Base-by-base conservation (phyloP, 2,888 invertebrate genomes). In the Listrodromus nycthemerus region DNA sequence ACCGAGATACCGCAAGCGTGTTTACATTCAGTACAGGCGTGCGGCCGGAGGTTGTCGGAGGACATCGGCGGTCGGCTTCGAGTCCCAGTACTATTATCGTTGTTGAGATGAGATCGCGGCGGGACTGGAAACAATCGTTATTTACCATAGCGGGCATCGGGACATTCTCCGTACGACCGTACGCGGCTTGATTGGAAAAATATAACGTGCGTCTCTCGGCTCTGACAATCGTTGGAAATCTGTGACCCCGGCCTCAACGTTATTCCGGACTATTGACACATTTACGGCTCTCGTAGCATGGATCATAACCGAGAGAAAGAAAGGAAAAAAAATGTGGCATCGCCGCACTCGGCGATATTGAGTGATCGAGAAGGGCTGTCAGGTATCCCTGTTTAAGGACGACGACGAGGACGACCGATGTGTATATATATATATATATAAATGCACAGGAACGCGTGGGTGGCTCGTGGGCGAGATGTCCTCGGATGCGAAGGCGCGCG, bases 31-130 rank as follows among this genome's bases (percentile, higher is more conserved):
- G 37, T 63, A 13, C 16, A n/a, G n/a, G 10, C 48, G 67, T n/a
- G 48, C 48, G 65, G 33, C 37, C 16, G 41, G 24, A 55, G 55
- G 55, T 21, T 24, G 55, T 5, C 55, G 55, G 21, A 21, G 55
- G 21, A 55, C 55, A 24, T 55, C 55, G 55, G 55, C 24, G 55
- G 55, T 55, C 55, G 55, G 55, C 21, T 45, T 55, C 55, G 55
- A 13, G 13, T 55, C 55, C 55, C 24, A 3, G 55, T 55, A 55
- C 24, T 24, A 24, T 55, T 55, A 7, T 45, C 24, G 24, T 55
- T 55, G 21, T 55, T 55, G n/a, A n/a, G 55, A 55, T 55, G 10
- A 21, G 24, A 55, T 55, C 4, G 55, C 55, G 55, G 24, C 55
- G 55, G 13, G 55, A 55, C 24, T 55, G 4, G 55, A 55, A 55